Evolutionary conservation across 2,797 vertebrate genomes (phyloP), one percentile per base, ranked within the genome.

Genomic region (Florisuga fusca): DNA sequence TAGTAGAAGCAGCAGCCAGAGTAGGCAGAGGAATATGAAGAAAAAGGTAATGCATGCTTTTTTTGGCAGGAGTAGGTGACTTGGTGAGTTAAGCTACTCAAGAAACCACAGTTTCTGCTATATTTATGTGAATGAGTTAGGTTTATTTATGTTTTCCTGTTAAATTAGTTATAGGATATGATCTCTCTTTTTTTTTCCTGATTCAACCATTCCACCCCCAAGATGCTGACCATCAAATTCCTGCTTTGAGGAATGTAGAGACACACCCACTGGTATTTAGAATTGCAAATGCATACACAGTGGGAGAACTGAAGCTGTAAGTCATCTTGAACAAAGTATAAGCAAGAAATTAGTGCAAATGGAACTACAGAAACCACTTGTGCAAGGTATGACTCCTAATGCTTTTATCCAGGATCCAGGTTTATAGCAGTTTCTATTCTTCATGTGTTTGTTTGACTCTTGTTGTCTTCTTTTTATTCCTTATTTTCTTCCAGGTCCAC

Each of bases 21-120:
- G 3, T 54, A 82, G 22, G 18, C 15, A 89, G 15, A 80, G 9
- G 4, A 15, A 83, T 71, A 88, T 20, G 12, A 58, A 34, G 6
- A 15, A 67, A 71, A 76, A 15, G 18, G 13, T 38, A 64, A 18
- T 2, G 41, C 22, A 18, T 25, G 3, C 0, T 2, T 9, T 53
- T 46, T 79, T 77, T 41, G 7, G 2, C 10, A 86, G 61, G 1
- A 71, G 3, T 4, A 21, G 15, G 34, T 38, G 15, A 20, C 59
- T 50, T 57, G 17, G 3, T 75, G 81, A 84, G 38, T 26, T 72
- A 6, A 69, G 2, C 19, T 78, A 29, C 10, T 84, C 54, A 54
- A 72, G n/a, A 90, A 81, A 50, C 1, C 4, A 41, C 19, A 62
- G 23, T 54, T 45, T 82, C 11, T 17, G 5, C 2, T 78, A 22